Evolutionary conservation across 2,113 vertebrate genomes (phyloP), one percentile per base, ranked within the genome.

Genomic region (Atrichornis clamosus): DNA sequence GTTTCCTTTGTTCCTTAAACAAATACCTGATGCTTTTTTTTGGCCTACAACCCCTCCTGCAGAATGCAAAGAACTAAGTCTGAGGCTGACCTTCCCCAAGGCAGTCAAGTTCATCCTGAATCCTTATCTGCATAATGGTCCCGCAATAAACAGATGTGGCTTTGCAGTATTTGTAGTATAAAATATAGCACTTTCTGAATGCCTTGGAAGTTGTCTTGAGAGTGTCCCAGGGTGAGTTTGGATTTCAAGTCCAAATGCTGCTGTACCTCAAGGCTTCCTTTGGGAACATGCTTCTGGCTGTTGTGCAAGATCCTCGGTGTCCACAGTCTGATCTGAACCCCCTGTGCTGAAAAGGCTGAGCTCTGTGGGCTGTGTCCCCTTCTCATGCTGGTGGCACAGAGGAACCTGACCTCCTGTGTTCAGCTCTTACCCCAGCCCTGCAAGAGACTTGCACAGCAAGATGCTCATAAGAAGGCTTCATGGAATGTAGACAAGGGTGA

Each of bases 121-220:
- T 76, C 74, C 53, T 79, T 69, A 90, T 93, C 90, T 91, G 89
- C 91, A 90, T 93, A 89, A 89, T 88, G 67, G 37, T 77, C 94
- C 67, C 90, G 84, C 75, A 91, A 77, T 69, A 94, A 96, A 80
- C 91, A 96, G 87, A 67, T 88, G 90, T 63, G 59, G 75, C 63
- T 81, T 91, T 93, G 30, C 30, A 65, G 67, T 55, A 60, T 81
- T 95, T 83, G 62, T 73, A 89, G 76, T 65, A 85, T 44, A 63
- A 96, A 89, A 89, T 52, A 18, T 32, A 74, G 73, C 39, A 10
- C 42, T 91, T 79, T 80, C 50, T 2, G 2, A 73, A 77, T 55
- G 50, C 35, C 65, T 82, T 62, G 44, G 37, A 46, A 84, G 44
- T 53, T 64, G 41, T 86, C 69, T 60, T 2, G 23, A 68, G 39